These are phyloP conservation scores for Glaucomys volans DNA, from an alignment of 2,113 vertebrate genomes.

Conservation along the genomic window DNA sequence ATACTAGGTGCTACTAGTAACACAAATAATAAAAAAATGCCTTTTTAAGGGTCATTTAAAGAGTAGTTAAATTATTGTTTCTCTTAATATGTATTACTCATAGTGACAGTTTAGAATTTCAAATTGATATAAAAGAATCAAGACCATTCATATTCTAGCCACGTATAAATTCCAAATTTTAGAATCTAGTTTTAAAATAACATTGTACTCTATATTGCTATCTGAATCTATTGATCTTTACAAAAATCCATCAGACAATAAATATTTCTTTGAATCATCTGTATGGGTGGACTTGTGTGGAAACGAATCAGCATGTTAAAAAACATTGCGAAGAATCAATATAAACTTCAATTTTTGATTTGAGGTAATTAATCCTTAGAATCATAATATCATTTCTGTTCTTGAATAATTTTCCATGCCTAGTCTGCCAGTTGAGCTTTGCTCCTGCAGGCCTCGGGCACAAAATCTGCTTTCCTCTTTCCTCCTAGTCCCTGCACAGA, in stretches of 20 bases:
- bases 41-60: background rate
- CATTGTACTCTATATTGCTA: rapidly evolving
- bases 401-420: background rate
- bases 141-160: background rate
- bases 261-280: background rate
- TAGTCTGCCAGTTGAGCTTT: background rate
- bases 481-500: background rate
- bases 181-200: background rate
- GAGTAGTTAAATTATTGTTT: background rate
- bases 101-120: background rate
- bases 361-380: constrained; percentile 11
- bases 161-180: background rate
- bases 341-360: background rate
- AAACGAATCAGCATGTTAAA: background rate
- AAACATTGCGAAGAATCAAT: background rate
- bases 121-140: background rate
- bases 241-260: background rate
- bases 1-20: background rate
- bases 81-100: background rate
- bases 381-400: background rate
- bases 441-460: background rate
- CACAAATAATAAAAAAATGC: background rate
- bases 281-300: rapidly evolving
- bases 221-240: background rate
- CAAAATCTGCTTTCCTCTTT: background rate